Percentiles rank a stretch among this genome's conserved stretches.
Evolutionary conservation across 2,113 vertebrate species (phyloP).

Genomic region (Etheostoma cragini): DNA sequence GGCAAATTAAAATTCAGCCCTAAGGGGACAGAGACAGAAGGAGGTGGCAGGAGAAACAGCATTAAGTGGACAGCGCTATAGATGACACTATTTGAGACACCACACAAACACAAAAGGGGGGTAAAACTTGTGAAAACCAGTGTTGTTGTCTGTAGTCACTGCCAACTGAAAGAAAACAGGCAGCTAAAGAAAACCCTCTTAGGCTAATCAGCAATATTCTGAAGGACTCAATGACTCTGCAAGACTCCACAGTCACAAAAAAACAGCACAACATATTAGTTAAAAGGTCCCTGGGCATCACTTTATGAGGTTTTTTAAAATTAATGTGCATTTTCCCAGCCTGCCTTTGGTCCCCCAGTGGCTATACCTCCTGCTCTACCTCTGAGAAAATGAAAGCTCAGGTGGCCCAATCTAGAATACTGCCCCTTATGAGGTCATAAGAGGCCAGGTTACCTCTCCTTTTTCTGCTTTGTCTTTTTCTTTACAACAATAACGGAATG

Average conservation of each 20-base stretch:
- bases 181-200: constrained; percentile 22
- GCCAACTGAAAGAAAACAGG: constrained; percentile 44
- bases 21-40: constrained; percentile 14
- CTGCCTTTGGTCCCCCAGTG: too few relatives aligned
- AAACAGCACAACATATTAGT: background rate
- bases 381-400: too few relatives aligned
- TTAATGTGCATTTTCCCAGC: too few relatives aligned
- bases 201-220: constrained; percentile 33
- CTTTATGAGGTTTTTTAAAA: too few relatives aligned
- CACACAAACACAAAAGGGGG: constrained; percentile 37
- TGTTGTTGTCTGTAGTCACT: constrained; percentile 25
- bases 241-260: constrained; percentile 11
- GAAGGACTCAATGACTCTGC: constrained; percentile 11
- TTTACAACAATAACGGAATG: too few relatives aligned
- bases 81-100: background rate
- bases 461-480: too few relatives aligned
- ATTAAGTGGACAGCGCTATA: constrained; percentile 47
- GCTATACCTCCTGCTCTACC: too few relatives aligned
- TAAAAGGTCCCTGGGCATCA: too few relatives aligned
- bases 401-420: too few relatives aligned
- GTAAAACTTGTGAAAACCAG: constrained; percentile 33
- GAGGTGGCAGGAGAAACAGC: constrained; percentile 33
- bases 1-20: constrained; percentile 15
- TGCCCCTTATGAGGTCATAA: too few relatives aligned
- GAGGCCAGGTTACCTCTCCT: too few relatives aligned